Base-by-base conservation (phyloP, 2,888 invertebrate genomes). In the Eupithecia vulgata region DNA sequence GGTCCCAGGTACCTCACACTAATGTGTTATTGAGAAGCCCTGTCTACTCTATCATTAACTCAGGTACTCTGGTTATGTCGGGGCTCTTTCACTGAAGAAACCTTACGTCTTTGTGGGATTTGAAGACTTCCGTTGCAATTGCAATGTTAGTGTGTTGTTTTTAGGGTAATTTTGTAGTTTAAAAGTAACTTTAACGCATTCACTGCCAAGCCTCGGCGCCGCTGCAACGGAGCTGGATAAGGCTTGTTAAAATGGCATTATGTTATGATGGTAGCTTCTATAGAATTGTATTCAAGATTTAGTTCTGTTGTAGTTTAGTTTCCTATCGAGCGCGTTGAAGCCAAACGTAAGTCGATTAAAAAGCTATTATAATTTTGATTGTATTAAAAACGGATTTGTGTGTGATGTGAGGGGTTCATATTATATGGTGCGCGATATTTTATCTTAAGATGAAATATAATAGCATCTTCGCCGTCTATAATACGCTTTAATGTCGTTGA, bases 41-140 rank as follows among this genome's bases (percentile, higher is more conserved):
- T 81, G 81, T 82, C 83, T 69, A 87, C 88, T 91, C 91, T 91
- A 91, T 92, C 91, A 92, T 92, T 91, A 92, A 81, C 83, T 80
- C 91, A 91, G 92, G 92, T 92, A 92, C 77, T 80, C 30, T 80
- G 78, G 78, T 80, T 83, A 82, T 84, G 87, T 85, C 84, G 84
- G 82, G 81, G 83, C 78, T 84, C 84, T 81, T 88, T 85, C 81
- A 83, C 81, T 83, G 83, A 87, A 83, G 87, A 86, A 87, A 85
- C 85, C 86, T 86, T 86, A 45, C 75, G n/a, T 80, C 30, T 62
- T 10, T 6, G 62, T 5, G 81, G 45, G 17, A 5, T 82, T 62
- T 62, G 62, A 35, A 34, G n/a, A 62, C 62, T 62, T 62, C 35
- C 62, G 62, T 62, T 62, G 34, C 21, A 12, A 52, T 21, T 40